Evolutionary conservation across 2,888 invertebrate genomes (phyloP).

Genomic region (Drosophila birchii): DNA sequence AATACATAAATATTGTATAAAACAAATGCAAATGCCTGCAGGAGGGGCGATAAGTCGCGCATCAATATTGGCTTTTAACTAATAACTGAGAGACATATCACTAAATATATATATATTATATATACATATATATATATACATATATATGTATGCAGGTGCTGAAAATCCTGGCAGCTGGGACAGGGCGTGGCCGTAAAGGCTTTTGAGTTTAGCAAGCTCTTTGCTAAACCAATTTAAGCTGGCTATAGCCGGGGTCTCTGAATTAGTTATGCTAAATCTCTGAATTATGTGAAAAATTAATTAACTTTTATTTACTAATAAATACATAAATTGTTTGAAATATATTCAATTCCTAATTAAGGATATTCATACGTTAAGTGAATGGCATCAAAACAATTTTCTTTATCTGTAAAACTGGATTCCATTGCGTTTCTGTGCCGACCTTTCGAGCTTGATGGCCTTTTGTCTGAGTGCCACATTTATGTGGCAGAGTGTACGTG

Average conservation of each 20-base stretch:
- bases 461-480: constrained; percentile 80
- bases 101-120: no score
- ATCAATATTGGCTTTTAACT: constrained; percentile 5
- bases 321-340: not conserved
- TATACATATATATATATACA: no score
- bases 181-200: constrained; percentile 4
- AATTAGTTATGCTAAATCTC: not conserved
- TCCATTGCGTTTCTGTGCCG: constrained; percentile 52
- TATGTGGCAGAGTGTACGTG: constrained; percentile 65
- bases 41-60: not conserved
- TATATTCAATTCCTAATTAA: not conserved
- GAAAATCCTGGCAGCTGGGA: not conserved
- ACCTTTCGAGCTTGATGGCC: constrained; percentile 72
- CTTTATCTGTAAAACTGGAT: constrained; percentile 15
- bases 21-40: not conserved
- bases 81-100: constrained; percentile 1
- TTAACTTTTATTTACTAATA: not conserved
- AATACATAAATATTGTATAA: not conserved
- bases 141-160: not conserved
- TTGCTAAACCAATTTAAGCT: not conserved
- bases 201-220: not conserved
- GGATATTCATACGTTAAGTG: not conserved
- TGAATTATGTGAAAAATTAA: not conserved
- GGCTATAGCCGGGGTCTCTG: no score
- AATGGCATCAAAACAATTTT: not conserved